Percentiles rank a stretch among this genome's conserved stretches.
phyloP scores from a whole-genome alignment of 2,888 invertebrate species.

The Heliconius erato region DNA sequence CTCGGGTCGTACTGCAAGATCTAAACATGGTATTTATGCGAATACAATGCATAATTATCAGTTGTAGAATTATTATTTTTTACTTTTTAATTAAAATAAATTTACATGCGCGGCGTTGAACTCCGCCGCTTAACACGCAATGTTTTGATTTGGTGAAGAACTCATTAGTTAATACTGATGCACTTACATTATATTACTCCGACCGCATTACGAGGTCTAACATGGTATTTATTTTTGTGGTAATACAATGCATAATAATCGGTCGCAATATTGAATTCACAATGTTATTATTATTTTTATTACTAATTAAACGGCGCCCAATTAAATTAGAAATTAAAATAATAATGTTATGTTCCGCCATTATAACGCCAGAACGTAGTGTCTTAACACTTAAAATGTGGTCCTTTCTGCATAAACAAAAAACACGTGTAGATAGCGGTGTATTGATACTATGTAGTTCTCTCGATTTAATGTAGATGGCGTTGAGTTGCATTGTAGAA shows the following conservation, averaged over 20 bases:
- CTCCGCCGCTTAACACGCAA: not conserved
- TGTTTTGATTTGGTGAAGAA: not conserved
- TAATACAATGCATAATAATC: not conserved
- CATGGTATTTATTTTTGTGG: too few species aligned
- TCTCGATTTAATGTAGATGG: constrained; percentile 55
- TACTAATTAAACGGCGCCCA: too few species aligned
- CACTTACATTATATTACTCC: not conserved
- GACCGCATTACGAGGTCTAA: not conserved
- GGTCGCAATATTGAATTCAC: not conserved
- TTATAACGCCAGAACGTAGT: not conserved
- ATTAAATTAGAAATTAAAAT: too few species aligned
- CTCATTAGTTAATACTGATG: not conserved
- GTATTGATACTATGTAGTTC: not conserved
- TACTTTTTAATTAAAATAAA: not conserved
- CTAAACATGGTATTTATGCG: constrained; percentile 87
- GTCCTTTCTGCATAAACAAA: not conserved
- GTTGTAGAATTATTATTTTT: constrained; percentile 67
- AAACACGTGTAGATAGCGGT: not conserved
- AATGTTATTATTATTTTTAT: too few species aligned
- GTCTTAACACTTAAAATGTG: not conserved
- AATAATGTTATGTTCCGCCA: too few species aligned
- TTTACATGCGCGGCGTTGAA: not conserved
- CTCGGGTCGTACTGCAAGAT: constrained; percentile 89
- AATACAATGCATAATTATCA: constrained; percentile 90
- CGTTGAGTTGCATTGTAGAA: constrained; percentile 45